Conservation (phyloP, 2,888 invertebrate genomes). For the Papilio demoleus region DNA sequence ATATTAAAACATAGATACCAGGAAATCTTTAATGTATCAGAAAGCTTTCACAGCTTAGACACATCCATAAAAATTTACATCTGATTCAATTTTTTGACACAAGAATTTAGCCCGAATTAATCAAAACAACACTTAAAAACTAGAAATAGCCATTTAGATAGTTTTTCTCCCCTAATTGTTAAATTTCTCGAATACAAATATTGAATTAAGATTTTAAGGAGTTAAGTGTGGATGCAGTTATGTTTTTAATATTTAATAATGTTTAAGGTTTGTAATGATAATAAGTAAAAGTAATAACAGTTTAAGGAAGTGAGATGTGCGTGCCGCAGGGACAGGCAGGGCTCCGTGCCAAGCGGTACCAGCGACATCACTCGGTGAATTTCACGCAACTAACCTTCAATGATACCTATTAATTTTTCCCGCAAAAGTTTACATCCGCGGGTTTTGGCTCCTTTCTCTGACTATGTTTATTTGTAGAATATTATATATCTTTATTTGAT, state of each 20-base stretch:
- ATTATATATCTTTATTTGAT: neutral
- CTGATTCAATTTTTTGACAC: no score
- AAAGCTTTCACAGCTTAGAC: neutral
- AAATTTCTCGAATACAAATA: neutral
- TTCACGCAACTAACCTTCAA: conserved; percentile 24
- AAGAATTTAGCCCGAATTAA: no score
- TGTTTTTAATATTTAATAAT: neutral
- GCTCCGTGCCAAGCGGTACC: conserved; percentile 32
- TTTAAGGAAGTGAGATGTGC: conserved; percentile 30
- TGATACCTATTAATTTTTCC: conserved; percentile 16
- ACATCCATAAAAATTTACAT: neutral
- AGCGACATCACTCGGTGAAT: conserved; percentile 4
- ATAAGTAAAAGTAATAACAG: conserved; percentile 16
- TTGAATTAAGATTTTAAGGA: neutral
- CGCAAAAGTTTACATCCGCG: neutral
- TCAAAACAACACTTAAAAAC: no score
- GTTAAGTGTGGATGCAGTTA: neutral
- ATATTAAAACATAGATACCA: neutral
- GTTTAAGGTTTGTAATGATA: neutral
- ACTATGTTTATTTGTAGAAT: neutral
- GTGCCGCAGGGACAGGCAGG: conserved; percentile 22
- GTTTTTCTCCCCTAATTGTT: neutral
- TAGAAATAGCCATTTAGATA: no score
- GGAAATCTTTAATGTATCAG: no score
- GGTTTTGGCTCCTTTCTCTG: neutral